Base-by-base conservation (phyloP, 2,888 invertebrate species). In the Anthrax anthrax region DNA sequence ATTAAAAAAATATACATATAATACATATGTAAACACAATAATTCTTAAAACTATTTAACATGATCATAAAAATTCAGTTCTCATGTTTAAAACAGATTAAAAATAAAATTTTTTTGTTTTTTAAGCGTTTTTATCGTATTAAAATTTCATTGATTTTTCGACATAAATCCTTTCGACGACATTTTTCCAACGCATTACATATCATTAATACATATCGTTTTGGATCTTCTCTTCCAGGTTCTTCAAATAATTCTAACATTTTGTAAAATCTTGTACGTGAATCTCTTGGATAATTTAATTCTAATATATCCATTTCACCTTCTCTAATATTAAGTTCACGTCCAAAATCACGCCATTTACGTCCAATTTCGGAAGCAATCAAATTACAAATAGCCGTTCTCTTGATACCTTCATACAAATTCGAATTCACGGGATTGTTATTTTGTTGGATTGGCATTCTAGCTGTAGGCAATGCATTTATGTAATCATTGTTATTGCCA, bases 281-380 rank as follows among this genome's bases (percentile, higher is more conserved):
- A 8, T 64, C 61, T 1, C 55, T 52, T 0, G 59, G 60, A 53
- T 55, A 57, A 3, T 58, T 56, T 1, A 48, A 18, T 46, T 64
- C 64, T 1, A 67, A 56, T 4, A 52, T 55, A 40, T 67, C 67
- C 57, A 67, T 58, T 1, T 48, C 43, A n/a, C 48, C 48, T 37
- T 66, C 62, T 5, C 53, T 50, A 8, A 66, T 52, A n/a, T 51
- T 47, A 9, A 67, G 42, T 19, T 58, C 57, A 0, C 67, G 57
- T 0, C 66, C 68, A 8, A 67, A 52, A 8, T 53, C 50, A 6
- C 65, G 59, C 67, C 67, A 67, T 37, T 56, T 57, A 4, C 57
- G 58, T 0, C 67, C 67, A 47, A 67, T 55, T 17, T 65, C 59
- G 10, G 51, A 49, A 0, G 61, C 57, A n/a, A 67, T 54, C 29